Evolutionary conservation across 2,113 vertebrate genomes (phyloP), one percentile per base, ranked within the genome.

Genomic region (Grallaria varia): DNA sequence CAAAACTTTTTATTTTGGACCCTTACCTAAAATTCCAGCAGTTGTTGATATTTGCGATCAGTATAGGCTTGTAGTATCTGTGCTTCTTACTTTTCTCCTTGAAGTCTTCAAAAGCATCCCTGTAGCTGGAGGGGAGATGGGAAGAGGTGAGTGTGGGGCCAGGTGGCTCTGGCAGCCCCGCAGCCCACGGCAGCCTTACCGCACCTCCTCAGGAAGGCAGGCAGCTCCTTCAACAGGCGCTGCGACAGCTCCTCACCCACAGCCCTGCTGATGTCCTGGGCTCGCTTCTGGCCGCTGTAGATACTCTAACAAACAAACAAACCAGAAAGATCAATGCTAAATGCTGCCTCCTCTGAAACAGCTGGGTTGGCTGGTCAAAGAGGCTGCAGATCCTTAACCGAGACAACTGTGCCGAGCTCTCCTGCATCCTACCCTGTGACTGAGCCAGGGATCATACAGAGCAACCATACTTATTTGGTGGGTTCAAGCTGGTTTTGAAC

Each of bases 11-110:
- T 33, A 20, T 55, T 49, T 58, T 4, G 16, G 20, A 58, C 16
- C 8, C 85, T 98, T 96, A 99, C 99, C 98, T 97, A 97, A 99
- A 98, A 95, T 98, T 97, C 86, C 97, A 90, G 81, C 99, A 98
- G 95, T 98, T 98, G 88, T 98, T 98, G 87, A 99, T 97, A 60
- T 98, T 98, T 87, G 98, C 98, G 31, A 99, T 99, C 37, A 99
- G 23, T 21, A 98, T 98, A 3, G 97, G 90, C 44, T 64, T 93
- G 62, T 97, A 96, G 90, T 98, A 92, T 13, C 6, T 50, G n/a
- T 97, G 97, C 63, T 97, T 97, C 55, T 73, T 97, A 93, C 96
- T 67, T 40, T 91, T 97, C 81, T 98, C 98, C 83, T 98, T 94
- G 86, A 98, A 98, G 6, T 98, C 97, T 67, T 98, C 98, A 69